phyloP scores from a whole-genome alignment of 2,797 vertebrate genomes.

The Salarias fasciatus region DNA sequence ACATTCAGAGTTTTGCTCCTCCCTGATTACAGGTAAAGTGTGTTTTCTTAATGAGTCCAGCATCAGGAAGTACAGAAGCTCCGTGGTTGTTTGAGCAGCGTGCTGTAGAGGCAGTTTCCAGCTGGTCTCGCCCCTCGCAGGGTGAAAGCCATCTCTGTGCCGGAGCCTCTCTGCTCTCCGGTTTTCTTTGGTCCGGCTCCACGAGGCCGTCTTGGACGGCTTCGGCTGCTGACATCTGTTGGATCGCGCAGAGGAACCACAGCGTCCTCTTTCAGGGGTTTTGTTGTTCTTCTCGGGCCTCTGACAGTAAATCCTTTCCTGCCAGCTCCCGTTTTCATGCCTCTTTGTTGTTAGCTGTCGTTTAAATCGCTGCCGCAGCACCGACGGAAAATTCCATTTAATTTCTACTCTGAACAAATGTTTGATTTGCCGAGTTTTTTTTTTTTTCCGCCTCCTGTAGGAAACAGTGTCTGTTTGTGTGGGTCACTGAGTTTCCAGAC shows the following conservation, averaged over 20 bases:
- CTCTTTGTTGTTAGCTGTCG: slow-evolving; percentile 60
- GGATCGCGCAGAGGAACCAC: slow-evolving; percentile 73
- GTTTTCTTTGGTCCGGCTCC: slow-evolving; percentile 72
- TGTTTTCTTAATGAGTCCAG: no score
- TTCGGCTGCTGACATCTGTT: slow-evolving; percentile 68
- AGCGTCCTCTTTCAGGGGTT: slow-evolving; percentile 75
- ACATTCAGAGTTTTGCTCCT: no score
- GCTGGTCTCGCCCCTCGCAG: slow-evolving; percentile 14
- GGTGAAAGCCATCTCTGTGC: slow-evolving; percentile 62
- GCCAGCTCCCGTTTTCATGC: slow-evolving; percentile 70
- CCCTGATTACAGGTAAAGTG: no score
- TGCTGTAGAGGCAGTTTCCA: slow-evolving; percentile 51
- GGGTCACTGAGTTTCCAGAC: slow-evolving; percentile 24
- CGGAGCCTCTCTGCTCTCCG: slow-evolving; percentile 53
- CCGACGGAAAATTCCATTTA: slow-evolving; percentile 75
- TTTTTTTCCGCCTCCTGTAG: slow-evolving; percentile 30
- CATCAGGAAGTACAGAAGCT: no score
- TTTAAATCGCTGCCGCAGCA: slow-evolving; percentile 52
- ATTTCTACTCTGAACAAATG: slow-evolving; percentile 65
- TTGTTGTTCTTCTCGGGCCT: slow-evolving; percentile 75
- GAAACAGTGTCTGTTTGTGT: slow-evolving; percentile 38
- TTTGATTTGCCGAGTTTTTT: slow-evolving; percentile 65
- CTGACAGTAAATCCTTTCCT: slow-evolving; percentile 76
- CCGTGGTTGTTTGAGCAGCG: no score
- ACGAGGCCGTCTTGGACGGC: slow-evolving; percentile 68